phyloP scores from a whole-genome alignment of 2,888 invertebrate species.

The Hoplodrina ambigua region DNA sequence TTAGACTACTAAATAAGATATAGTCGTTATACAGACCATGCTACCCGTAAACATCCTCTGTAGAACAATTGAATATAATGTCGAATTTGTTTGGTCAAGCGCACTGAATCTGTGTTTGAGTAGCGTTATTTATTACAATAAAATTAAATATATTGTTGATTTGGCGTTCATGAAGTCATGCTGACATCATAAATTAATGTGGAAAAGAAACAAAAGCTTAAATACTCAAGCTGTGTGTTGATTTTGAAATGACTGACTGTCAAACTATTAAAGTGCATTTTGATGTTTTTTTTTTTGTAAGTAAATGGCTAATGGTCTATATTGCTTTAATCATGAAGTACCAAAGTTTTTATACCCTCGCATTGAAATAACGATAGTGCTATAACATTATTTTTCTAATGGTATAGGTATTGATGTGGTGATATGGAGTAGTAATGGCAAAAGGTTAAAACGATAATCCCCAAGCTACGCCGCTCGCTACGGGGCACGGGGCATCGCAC shows the following conservation, averaged over 20 bases:
- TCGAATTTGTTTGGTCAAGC: slow-evolving; percentile 25
- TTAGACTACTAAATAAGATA: neutral
- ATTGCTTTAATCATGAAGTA: too few species aligned
- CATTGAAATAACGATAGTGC: too few species aligned
- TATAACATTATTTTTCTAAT: too few species aligned
- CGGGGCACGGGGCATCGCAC: neutral
- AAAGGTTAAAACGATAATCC: slow-evolving; percentile 10
- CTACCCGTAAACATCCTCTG: slow-evolving; percentile 12
- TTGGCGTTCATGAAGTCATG: neutral
- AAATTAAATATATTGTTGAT: neutral
- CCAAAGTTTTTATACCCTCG: too few species aligned
- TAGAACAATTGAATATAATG: slow-evolving; percentile 40
- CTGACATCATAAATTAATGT: neutral
- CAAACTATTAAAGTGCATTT: too few species aligned
- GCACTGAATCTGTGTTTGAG: slow-evolving; percentile 7
- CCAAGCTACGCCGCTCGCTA: slow-evolving; percentile 8
- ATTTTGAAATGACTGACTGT: too few species aligned
- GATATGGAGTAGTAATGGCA: neutral
- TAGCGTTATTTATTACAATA: slow-evolving; percentile 6
- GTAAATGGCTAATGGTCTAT: too few species aligned
- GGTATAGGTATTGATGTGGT: too few species aligned
- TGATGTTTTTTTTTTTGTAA: too few species aligned
- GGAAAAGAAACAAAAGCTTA: neutral
- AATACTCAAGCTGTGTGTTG: too few species aligned
- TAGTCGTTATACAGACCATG: neutral